Percentiles rank a stretch among this genome's conserved stretches.
phyloP scores from a whole-genome alignment of 1,140 invertebrate species.

The Hormaphis cornu region DNA sequence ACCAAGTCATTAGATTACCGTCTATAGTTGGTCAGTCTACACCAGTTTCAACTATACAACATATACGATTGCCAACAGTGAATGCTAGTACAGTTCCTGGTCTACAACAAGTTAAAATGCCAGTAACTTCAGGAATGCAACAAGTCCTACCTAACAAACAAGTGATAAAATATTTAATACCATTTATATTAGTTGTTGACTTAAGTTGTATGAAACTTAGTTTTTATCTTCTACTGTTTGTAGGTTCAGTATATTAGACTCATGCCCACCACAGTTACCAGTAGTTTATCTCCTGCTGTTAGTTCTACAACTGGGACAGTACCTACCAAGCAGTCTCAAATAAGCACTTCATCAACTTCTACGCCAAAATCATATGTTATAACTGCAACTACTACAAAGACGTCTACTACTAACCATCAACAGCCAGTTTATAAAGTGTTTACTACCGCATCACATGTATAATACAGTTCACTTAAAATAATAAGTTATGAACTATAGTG shows the following conservation, averaged over 20 bases:
- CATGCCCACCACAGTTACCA: slow-evolving; percentile 44
- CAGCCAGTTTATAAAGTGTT: slow-evolving; percentile 17
- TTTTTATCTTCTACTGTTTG: slow-evolving; percentile 26
- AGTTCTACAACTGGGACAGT: slow-evolving; percentile 28
- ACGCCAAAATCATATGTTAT: slow-evolving; percentile 12
- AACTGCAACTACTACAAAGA: slow-evolving; percentile 9
- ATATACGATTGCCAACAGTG: slow-evolving; percentile 50
- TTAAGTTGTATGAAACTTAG: background rate
- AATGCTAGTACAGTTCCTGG: slow-evolving; percentile 6
- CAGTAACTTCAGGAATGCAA: slow-evolving; percentile 20
- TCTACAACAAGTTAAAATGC: slow-evolving; percentile 18
- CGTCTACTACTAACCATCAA: background rate
- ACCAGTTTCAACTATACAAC: slow-evolving; percentile 43
- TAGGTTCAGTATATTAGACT: slow-evolving; percentile 63
- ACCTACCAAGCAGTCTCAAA: background rate
- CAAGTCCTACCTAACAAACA: slow-evolving; percentile 22
- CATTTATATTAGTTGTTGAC: background rate
- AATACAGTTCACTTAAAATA: background rate
- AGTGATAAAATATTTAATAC: no score
- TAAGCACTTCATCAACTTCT: background rate
- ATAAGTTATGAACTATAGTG: background rate
- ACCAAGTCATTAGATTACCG: slow-evolving; percentile 15
- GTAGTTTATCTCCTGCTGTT: slow-evolving; percentile 32
- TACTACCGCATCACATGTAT: slow-evolving; percentile 8
- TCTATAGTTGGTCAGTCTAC: slow-evolving; percentile 13